A percentile compares a stretch with the other conserved stretches of the same genome.
Evolutionary conservation across 2,113 vertebrate genomes (phyloP).

Genomic region (Carlito syrichta): DNA sequence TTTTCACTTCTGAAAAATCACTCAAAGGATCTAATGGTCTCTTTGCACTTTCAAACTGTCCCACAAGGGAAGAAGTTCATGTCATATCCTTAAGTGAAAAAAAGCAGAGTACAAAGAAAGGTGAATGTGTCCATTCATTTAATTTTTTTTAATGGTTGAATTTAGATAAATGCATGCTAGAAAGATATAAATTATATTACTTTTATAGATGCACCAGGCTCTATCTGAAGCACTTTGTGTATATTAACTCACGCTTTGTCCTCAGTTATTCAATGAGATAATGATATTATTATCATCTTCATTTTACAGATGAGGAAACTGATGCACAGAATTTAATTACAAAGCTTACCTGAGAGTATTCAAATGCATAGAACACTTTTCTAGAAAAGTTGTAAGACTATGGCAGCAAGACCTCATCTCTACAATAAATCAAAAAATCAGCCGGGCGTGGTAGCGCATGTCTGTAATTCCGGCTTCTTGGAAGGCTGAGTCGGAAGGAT

Average conservation of each 20-base stretch:
- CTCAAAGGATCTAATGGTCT: constrained; percentile 8
- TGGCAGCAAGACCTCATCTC: too few relatives aligned
- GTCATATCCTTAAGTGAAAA: neutral
- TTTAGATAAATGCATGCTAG: neutral
- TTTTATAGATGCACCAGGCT: neutral
- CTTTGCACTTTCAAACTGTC: constrained; percentile 25
- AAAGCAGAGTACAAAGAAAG: neutral
- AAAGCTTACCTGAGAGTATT: neutral
- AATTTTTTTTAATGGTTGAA: too few relatives aligned
- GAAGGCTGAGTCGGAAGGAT: too few relatives aligned
- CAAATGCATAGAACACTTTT: neutral
- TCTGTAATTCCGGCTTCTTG: too few relatives aligned
- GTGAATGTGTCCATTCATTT: neutral
- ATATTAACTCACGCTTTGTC: neutral
- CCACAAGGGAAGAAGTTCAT: neutral
- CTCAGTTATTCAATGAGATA: neutral
- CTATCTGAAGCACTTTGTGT: neutral
- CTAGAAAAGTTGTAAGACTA: neutral
- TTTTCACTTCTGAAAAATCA: constrained; percentile 28
- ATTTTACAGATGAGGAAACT: neutral
- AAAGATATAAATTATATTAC: neutral
- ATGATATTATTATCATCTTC: neutral
- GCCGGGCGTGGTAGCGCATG: too few relatives aligned
- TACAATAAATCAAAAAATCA: too few relatives aligned
- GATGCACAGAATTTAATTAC: neutral